Conservation (phyloP, 2,113 vertebrate species). For the Brachirus orientalis region DNA sequence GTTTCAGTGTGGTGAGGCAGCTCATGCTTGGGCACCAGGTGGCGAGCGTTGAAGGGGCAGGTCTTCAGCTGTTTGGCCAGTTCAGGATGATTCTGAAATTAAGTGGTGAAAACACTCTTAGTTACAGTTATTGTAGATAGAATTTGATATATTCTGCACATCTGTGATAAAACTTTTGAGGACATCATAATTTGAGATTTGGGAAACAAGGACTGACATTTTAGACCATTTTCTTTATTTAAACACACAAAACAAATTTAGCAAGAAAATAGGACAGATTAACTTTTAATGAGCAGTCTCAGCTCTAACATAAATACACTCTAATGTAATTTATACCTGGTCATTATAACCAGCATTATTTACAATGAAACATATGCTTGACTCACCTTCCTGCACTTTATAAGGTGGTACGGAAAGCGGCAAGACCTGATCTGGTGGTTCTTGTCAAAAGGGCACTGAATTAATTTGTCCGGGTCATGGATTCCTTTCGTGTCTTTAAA, state of each 20-base stretch:
- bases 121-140: too few species aligned
- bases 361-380: neutral
- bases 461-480: constrained; percentile 85
- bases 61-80: constrained; percentile 78
- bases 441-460: constrained; percentile 89
- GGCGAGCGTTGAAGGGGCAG: constrained; percentile 88
- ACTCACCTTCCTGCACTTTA: constrained; percentile 92
- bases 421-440: constrained; percentile 87
- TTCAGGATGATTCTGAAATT: constrained; percentile 80
- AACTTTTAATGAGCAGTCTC: too few species aligned
- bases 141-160: too few species aligned
- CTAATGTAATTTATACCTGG: too few species aligned
- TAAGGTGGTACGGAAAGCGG: constrained; percentile 91
- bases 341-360: neutral
- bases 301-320: too few species aligned
- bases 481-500: constrained; percentile 20
- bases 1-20: constrained; percentile 75
- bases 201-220: too few species aligned
- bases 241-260: too few species aligned
- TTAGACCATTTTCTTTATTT: too few species aligned
- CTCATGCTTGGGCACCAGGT: constrained; percentile 78
- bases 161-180: too few species aligned
- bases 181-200: too few species aligned
- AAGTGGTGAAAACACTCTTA: too few species aligned
- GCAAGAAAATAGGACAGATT: too few species aligned